A percentile compares a stretch with the other conserved stretches of the same genome.
These are phyloP conservation scores for Zeus faber DNA, from an alignment of 2,113 vertebrate genomes.

Conservation along the genomic window DNA sequence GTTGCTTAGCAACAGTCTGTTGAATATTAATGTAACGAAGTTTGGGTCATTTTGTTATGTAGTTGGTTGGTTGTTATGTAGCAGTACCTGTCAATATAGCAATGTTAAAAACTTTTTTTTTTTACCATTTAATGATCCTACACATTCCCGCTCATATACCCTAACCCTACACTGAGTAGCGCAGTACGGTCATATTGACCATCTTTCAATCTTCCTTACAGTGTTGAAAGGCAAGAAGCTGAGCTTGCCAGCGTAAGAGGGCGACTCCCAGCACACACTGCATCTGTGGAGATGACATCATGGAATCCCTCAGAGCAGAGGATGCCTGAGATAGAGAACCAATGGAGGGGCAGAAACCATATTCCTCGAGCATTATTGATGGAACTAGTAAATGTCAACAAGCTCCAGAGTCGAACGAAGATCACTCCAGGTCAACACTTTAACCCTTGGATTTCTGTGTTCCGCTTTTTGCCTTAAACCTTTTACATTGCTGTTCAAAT, in stretches of 20 bases:
- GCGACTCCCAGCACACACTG: constrained; percentile 83
- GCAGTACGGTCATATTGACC: not conserved
- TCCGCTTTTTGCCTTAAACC: constrained; percentile 94
- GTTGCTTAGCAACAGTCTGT: not conserved
- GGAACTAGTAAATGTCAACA: constrained; percentile 71
- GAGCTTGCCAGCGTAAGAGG: constrained; percentile 94
- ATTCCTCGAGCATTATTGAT: constrained; percentile 60
- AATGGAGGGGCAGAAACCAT: constrained; percentile 75
- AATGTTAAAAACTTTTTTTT: too few species aligned
- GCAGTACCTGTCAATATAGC: too few species aligned
- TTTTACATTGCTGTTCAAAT: constrained; percentile 92
- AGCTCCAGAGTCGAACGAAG: constrained; percentile 79
- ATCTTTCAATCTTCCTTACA: constrained; percentile 44
- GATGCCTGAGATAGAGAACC: constrained; percentile 84
- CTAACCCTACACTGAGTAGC: not conserved
- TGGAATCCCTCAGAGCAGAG: constrained; percentile 67
- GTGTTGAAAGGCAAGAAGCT: constrained; percentile 99
- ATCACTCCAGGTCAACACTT: constrained; percentile 40
- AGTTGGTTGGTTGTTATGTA: too few species aligned
- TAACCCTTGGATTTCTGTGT: constrained; percentile 83
- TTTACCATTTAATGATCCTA: too few species aligned
- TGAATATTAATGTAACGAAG: too few species aligned
- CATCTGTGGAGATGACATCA: constrained; percentile 78
- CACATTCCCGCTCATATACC: too few species aligned
- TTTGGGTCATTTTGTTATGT: too few species aligned